Base-by-base conservation (phyloP, 2,113 vertebrate genomes). In the Sula dactylatra region DNA sequence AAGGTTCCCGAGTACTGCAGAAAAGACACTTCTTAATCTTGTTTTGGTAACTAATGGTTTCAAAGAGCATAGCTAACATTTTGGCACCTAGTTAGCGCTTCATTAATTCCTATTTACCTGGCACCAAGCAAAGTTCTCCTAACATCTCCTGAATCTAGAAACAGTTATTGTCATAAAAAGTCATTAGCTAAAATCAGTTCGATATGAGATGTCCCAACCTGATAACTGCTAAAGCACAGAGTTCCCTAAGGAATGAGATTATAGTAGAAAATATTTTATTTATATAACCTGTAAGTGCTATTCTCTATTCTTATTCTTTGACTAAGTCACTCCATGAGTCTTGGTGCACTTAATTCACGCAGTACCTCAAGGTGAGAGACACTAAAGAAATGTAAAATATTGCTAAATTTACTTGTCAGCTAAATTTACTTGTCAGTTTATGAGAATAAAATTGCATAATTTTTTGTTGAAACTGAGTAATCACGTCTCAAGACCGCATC, bases 101-200 rank as follows among this genome's bases (percentile, higher is more conserved):
- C 24, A 58, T 90, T 88, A 90, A 89, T 94, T 94, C 71, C 29
- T 94, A 86, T 94, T 79, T 87, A 42, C 36, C 76, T 93, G 65
- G 64, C 40, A 49, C 66, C 65, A 85, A 61, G 47, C 80, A 47
- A 94, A 78, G 24, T 65, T 86, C 32, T 93, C 76, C 36, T 66
- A 54, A 65, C 10, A 16, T 59, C 84, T 70, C n/a, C 42, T 64
- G 42, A 88, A 88, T 84, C 69, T 64, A 67, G 36, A 82, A 88
- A 38, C 11, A 69, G 20, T 67, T 86, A 44, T 72, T 84, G 71
- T 76, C 36, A 56, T 76, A 74, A 52, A 47, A 91, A 85, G 31
- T 56, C 47, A 79, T 87, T 58, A 72, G 66, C 84, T 85, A 65
- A 90, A 93, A 88, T 73, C 79, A 82, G 20, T 93, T 88, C 82